Percentiles rank a stretch among this genome's conserved stretches.
Evolutionary conservation across 2,113 vertebrate species (phyloP).

Genomic region (Tamias sibiricus): DNA sequence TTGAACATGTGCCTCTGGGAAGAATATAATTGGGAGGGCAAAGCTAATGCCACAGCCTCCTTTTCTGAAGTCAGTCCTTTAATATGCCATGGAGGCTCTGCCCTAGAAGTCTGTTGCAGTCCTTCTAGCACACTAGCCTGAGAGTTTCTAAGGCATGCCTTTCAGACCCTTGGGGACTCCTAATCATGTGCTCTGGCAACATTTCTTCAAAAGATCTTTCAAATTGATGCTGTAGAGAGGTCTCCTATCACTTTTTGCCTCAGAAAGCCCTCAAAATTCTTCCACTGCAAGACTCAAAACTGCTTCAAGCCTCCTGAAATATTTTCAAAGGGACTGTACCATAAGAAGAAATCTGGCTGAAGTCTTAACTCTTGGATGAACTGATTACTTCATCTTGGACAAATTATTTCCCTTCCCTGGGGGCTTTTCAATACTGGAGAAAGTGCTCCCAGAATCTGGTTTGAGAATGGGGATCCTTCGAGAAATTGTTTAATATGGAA

Average conservation of each 20-base stretch:
- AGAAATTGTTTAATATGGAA: not conserved
- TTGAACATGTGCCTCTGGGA: not conserved
- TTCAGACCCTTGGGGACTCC: not conserved
- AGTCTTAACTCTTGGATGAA: not conserved
- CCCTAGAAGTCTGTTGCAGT: not conserved
- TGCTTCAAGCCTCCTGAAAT: not conserved
- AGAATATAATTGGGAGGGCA: not conserved
- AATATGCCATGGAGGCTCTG: not conserved
- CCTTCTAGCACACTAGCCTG: not conserved
- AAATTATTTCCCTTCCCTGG: slow-evolving; percentile 12
- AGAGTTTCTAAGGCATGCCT: not conserved
- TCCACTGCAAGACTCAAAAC: not conserved
- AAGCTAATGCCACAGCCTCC: not conserved
- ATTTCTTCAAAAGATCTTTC: slow-evolving; percentile 16
- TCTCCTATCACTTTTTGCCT: not conserved
- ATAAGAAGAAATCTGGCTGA: slow-evolving; percentile 4
- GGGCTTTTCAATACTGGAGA: not conserved
- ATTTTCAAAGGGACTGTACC: not conserved
- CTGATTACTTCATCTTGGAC: not conserved
- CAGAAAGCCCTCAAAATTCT: slow-evolving; percentile 40
- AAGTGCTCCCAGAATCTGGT: not conserved
- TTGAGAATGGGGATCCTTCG: not conserved
- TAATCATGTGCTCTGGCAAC: not conserved
- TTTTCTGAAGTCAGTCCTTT: not conserved
- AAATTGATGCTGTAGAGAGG: not conserved